Base-by-base conservation (phyloP, 2,888 invertebrate species). In the Drosophila hamatofila region DNA sequence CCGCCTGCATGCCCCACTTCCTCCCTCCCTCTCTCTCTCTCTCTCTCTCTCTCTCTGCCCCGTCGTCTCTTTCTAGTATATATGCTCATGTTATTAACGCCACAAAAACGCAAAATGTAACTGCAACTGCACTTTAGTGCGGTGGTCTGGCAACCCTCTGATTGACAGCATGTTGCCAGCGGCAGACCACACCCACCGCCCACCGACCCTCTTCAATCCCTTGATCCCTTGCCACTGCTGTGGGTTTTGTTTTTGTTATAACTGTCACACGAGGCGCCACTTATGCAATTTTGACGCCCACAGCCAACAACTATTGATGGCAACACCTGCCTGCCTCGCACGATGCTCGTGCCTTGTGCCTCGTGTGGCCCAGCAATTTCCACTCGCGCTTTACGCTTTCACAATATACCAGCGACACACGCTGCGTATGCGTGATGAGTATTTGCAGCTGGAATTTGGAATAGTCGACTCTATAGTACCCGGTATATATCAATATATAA, bases 401-500 rank as follows among this genome's bases (percentile, higher is more conserved):
- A 27, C 25, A 46, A 65, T 61, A 72, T 57, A 2, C 49, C 14
- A 25, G 23, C 52, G 54, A 16, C 65, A 74, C 75, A 78, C 77
- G 69, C 75, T 75, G 80, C 80, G 88, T 86, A 85, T 83, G 75
- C 86, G 78, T 83, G 68, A 80, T 82, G 78, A 56, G 77, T 44
- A 64, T 69, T 76, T 72, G 52, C 51, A 14, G 3, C 0, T n/a
- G 39, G 27, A 33, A 49, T 54, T 0, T n/a, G 39, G 27, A 33
- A 49, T 54, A 76, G 54, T 49, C 58, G 48, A 33, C 35, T 30
- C 27, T 1, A 12, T 7, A 4, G 30, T 30, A 49, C 48, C 44
- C 14, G 8, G 1, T 8, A 14, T 16, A 44, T 1, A 6, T 14
- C 21, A 6, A 6, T 2, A 11, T 21, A 39, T 3, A 9, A 39